Percentiles rank a stretch among this genome's conserved stretches.
These are phyloP conservation scores for Microcebus griseorufus DNA, from an alignment of 2,113 vertebrate species.

Conservation along the genomic window DNA sequence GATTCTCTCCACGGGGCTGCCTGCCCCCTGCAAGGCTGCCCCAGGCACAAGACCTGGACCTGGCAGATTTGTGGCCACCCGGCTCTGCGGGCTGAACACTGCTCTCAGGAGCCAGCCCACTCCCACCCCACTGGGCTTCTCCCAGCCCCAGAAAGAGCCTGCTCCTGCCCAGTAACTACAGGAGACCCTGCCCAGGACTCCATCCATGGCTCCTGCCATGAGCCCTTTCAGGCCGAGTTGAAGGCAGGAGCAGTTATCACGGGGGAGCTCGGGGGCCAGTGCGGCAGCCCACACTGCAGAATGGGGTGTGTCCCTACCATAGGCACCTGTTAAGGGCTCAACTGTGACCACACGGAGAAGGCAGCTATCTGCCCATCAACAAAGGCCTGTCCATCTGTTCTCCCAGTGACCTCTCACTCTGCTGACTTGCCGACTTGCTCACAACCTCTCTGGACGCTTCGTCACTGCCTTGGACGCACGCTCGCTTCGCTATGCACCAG, in stretches of 20 bases:
- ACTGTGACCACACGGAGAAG: neutral
- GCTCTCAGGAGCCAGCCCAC: neutral
- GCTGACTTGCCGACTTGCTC: neutral
- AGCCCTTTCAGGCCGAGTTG: neutral
- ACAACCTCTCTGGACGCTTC: neutral
- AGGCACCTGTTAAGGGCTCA: neutral
- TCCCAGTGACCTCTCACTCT: neutral
- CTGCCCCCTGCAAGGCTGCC: neutral
- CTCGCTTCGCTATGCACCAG: neutral
- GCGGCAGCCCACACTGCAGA: neutral
- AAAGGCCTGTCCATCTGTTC: neutral
- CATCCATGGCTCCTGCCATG: too few relatives aligned
- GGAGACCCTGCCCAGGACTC: neutral
- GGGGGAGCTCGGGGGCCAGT: rapidly evolving
- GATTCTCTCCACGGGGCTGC: neutral
- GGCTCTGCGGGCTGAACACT: neutral
- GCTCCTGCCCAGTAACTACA: too few relatives aligned
- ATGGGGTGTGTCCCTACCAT: rapidly evolving
- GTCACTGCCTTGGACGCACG: neutral
- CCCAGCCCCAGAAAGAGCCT: neutral
- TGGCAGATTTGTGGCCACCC: neutral
- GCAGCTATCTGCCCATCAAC: neutral
- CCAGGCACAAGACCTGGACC: neutral
- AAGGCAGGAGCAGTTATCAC: neutral
- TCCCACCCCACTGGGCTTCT: neutral